Conservation (phyloP, 2,113 vertebrate genomes). For the Galemys pyrenaicus region DNA sequence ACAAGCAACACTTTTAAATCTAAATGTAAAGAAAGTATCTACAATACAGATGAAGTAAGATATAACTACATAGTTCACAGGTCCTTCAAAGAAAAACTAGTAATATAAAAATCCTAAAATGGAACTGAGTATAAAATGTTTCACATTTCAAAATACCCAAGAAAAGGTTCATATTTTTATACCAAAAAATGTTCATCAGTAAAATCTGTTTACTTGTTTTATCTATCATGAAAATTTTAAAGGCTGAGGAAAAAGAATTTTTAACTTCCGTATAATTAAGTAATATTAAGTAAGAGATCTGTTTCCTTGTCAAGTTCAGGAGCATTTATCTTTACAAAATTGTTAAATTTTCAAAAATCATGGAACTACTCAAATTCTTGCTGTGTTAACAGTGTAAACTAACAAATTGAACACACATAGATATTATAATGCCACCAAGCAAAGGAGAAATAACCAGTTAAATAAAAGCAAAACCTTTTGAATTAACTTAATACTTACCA, state of each 20-base stretch:
- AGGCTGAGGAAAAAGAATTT: constrained; percentile 3
- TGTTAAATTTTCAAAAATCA: constrained; percentile 22
- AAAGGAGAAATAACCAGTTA: constrained; percentile 21
- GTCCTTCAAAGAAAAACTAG: constrained; percentile 44
- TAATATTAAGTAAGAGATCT: constrained; percentile 43
- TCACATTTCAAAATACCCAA: constrained; percentile 27
- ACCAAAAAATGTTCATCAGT: not conserved
- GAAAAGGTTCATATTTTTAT: not conserved
- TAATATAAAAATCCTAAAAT: constrained; percentile 27
- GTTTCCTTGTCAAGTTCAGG: constrained; percentile 38
- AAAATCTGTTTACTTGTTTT: constrained; percentile 24
- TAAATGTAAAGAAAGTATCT: constrained; percentile 39
- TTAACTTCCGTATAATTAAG: constrained; percentile 33
- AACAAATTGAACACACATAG: not conserved
- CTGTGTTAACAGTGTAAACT: constrained; percentile 11
- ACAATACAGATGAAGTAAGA: constrained; percentile 7
- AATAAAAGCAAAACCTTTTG: constrained; percentile 24
- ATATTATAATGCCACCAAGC: constrained; percentile 29
- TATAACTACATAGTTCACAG: not conserved
- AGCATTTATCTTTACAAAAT: constrained; percentile 17
- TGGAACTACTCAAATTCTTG: constrained; percentile 33
- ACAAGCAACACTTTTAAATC: not conserved
- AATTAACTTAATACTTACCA: constrained; percentile 86
- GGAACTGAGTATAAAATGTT: not conserved
- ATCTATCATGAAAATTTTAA: constrained; percentile 25